Conservation (phyloP, 2,797 vertebrate genomes). For the Mus minutoides region DNA sequence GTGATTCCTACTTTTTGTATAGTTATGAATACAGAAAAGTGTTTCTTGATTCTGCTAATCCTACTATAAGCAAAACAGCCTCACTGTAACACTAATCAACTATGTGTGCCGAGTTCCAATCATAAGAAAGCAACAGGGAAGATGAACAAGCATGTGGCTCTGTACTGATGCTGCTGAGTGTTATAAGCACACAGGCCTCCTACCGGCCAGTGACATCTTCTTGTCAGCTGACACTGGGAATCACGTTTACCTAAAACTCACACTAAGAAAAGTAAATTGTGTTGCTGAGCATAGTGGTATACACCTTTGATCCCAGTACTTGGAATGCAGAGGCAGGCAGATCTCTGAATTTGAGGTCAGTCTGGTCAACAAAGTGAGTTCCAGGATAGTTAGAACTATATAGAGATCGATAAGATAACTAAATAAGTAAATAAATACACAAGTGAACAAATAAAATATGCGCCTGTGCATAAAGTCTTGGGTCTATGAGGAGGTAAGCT, state of each 20-base stretch:
- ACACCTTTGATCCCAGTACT: not conserved
- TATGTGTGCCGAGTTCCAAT: not conserved
- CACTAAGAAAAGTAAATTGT: not conserved
- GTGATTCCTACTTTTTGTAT: conserved; percentile 14
- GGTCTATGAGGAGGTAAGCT: not conserved
- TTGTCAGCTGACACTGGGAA: not conserved
- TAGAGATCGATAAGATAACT: not conserved
- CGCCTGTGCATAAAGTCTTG: not conserved
- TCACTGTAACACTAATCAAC: not conserved
- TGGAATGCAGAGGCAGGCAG: not conserved
- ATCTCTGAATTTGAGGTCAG: not conserved
- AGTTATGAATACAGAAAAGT: not conserved
- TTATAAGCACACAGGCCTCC: not conserved
- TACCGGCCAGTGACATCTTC: no score
- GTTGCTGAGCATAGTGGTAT: not conserved
- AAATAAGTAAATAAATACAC: not conserved
- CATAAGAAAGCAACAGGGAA: not conserved
- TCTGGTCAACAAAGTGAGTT: not conserved
- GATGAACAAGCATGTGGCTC: not conserved
- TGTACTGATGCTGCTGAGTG: not conserved
- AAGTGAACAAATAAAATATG: not conserved
- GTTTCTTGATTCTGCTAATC: conserved; percentile 35
- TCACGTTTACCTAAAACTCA: not conserved
- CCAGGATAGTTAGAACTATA: not conserved
- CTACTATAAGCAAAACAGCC: not conserved